Percentiles rank a stretch among this genome's conserved stretches.
Conservation (phyloP, 1,140 invertebrate genomes). For the Magallana angulata region DNA sequence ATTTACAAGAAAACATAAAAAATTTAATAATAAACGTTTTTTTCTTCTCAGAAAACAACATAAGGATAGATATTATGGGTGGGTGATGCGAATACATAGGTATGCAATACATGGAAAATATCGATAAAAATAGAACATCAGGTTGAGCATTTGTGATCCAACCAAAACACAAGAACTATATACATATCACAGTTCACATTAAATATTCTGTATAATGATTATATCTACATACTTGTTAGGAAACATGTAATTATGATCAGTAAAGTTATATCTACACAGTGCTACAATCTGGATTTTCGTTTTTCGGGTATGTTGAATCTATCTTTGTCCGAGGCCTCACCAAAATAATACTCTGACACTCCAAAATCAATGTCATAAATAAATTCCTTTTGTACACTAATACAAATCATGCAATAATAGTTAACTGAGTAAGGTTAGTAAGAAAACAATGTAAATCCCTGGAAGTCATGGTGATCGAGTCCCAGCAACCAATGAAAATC, state of each 20-base stretch:
- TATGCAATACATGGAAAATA: constrained; percentile 5
- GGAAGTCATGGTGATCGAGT: constrained; percentile 24
- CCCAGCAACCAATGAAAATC: constrained; percentile 37
- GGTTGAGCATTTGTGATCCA: constrained; percentile 32
- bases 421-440: constrained; percentile 31
- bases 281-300: background rate
- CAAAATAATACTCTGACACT: constrained; percentile 4
- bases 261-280: constrained; percentile 30
- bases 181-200: constrained; percentile 36
- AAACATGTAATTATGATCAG: constrained; percentile 14
- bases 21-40: background rate
- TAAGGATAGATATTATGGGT: background rate
- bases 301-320: background rate
- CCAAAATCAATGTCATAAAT: constrained; percentile 19
- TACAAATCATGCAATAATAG: constrained; percentile 25
- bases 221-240: constrained; percentile 17
- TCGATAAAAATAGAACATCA: constrained; percentile 19
- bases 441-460: constrained; percentile 19
- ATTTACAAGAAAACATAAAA: background rate
- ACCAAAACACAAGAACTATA: constrained; percentile 1
- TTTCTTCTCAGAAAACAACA: background rate
- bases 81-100: background rate
- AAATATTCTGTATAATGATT: constrained; percentile 29
- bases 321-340: background rate
- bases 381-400: constrained; percentile 25